phyloP scores from a whole-genome alignment of 2,888 invertebrate species.

The Celastrina argiolus region DNA sequence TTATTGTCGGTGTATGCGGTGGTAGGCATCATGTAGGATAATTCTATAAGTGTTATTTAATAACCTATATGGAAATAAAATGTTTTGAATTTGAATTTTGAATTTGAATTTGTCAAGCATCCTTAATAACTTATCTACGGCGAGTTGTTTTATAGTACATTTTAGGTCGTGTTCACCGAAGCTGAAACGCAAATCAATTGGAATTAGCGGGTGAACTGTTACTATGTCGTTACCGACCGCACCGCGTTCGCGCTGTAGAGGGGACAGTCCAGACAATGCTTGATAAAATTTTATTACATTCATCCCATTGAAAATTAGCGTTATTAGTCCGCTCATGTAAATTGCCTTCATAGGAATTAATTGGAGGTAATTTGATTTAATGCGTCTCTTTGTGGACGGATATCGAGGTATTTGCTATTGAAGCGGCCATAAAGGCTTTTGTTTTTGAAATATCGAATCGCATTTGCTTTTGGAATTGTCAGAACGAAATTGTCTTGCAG shows the following conservation, averaged over 20 bases:
- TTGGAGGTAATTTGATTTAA: slow-evolving; percentile 65
- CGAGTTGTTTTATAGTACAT: neutral
- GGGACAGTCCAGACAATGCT: slow-evolving; percentile 47
- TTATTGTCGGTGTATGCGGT: too few species aligned
- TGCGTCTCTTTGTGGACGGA: slow-evolving; percentile 56
- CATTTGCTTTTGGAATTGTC: slow-evolving; percentile 1
- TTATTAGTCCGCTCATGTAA: slow-evolving; percentile 57
- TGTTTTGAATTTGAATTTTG: too few species aligned
- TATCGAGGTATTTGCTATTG: slow-evolving; percentile 36
- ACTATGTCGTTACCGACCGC: slow-evolving; percentile 25
- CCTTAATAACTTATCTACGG: neutral
- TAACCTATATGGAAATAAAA: too few species aligned
- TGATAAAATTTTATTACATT: slow-evolving; percentile 61
- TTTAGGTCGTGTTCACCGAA: neutral
- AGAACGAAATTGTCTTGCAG: neutral
- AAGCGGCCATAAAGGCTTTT: slow-evolving; percentile 7
- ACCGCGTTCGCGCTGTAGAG: slow-evolving; percentile 39
- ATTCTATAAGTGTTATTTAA: too few species aligned
- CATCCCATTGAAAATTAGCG: slow-evolving; percentile 58
- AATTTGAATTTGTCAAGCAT: too few species aligned
- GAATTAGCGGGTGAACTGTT: slow-evolving; percentile 12
- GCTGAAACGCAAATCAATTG: neutral
- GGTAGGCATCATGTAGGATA: too few species aligned
- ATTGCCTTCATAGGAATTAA: slow-evolving; percentile 53
- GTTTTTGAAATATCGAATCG: slow-evolving; percentile 12